Evolutionary conservation across 2,888 invertebrate genomes (phyloP).

Genomic region (Arrhopalites spinosus): DNA sequence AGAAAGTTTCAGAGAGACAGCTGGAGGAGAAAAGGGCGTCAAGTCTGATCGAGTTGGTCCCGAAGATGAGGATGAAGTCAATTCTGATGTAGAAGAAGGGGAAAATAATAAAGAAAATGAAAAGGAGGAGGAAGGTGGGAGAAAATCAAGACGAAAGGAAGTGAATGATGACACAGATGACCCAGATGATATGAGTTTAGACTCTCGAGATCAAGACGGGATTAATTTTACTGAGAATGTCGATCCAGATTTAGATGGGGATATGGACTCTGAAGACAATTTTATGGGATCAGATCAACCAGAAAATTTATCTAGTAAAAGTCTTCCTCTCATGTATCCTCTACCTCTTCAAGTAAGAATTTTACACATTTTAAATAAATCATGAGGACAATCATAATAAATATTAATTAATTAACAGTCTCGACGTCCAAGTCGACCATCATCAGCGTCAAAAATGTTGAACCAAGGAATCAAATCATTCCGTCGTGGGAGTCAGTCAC

Average conservation of each 20-base stretch:
- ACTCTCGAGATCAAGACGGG: not conserved
- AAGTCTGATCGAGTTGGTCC: slow-evolving; percentile 2
- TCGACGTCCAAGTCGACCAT: not conserved
- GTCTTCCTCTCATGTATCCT: slow-evolving; percentile 51
- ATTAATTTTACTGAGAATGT: slow-evolving; percentile 42
- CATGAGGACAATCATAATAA: not conserved
- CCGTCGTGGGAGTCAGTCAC: slow-evolving; percentile 58
- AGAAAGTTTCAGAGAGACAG: slow-evolving; percentile 15
- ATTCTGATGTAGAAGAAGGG: slow-evolving; percentile 16
- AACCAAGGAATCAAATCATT: not conserved
- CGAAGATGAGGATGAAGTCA: slow-evolving; percentile 11
- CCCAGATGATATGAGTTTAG: not conserved
- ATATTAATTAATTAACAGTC: not conserved
- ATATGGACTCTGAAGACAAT: not conserved
- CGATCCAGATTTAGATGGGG: not conserved
- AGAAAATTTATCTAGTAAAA: slow-evolving; percentile 72
- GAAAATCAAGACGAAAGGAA: not conserved
- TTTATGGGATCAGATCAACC: slow-evolving; percentile 71
- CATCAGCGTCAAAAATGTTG: not conserved
- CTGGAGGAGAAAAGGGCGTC: not conserved
- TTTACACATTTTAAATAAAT: too few species aligned
- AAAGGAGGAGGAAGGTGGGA: too few species aligned
- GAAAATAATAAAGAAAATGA: slow-evolving; percentile 1
- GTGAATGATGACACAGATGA: slow-evolving; percentile 2
- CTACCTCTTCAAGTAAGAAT: slow-evolving; percentile 37